A percentile compares a stretch with the other conserved stretches of the same genome.
phyloP scores from a whole-genome alignment of 2,888 invertebrate species.

The Macrophya alboannulata region DNA sequence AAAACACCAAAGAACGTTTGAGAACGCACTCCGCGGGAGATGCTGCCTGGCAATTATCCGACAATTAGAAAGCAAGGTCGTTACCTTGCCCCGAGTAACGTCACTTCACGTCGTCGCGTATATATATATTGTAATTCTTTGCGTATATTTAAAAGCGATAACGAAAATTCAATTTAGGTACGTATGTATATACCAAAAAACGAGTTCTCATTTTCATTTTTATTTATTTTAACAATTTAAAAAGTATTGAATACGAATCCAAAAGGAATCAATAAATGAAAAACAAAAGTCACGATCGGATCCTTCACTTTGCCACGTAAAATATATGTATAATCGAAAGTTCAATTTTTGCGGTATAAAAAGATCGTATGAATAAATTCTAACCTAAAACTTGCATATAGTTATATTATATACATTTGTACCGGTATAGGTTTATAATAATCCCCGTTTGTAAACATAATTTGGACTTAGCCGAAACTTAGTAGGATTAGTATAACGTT shows the following conservation, averaged over 20 bases:
- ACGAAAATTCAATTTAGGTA: not conserved
- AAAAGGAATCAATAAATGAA: too few relatives aligned
- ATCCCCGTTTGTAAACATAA: constrained; percentile 18
- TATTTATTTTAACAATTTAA: too few relatives aligned
- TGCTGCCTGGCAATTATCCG: constrained; percentile 64
- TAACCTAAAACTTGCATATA: not conserved
- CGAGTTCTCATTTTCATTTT: too few relatives aligned
- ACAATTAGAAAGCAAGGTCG: constrained; percentile 74
- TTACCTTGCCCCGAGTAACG: constrained; percentile 30
- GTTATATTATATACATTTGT: not conserved
- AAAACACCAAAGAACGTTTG: not conserved
- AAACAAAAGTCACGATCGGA: too few relatives aligned
- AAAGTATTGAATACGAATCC: too few relatives aligned
- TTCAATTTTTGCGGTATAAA: too few relatives aligned
- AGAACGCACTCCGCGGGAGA: constrained; percentile 29
- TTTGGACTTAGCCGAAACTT: constrained; percentile 14
- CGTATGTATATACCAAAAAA: not conserved
- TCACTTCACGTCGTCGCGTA: not conserved
- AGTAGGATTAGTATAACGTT: constrained; percentile 7
- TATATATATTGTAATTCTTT: not conserved
- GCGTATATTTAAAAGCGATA: not conserved
- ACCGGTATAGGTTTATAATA: not conserved
- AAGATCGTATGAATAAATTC: not conserved
- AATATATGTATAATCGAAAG: too few relatives aligned
- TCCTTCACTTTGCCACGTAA: too few relatives aligned